Percentiles rank a stretch among this genome's conserved stretches.
Conservation (phyloP, 2,797 vertebrate species). For the Carcharodon carcharias region DNA sequence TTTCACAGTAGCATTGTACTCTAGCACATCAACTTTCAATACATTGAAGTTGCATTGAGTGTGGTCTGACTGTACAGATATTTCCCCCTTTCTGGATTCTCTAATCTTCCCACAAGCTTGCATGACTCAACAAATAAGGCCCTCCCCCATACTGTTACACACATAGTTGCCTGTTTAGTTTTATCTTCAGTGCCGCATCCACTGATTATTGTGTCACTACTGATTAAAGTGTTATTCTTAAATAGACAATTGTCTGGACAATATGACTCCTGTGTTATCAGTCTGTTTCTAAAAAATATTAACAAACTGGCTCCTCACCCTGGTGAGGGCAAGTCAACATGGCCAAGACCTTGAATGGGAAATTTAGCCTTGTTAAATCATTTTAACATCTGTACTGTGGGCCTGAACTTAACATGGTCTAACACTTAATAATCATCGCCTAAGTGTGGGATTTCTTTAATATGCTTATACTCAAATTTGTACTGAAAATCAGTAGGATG, state of each 20-base stretch:
- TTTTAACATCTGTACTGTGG: not conserved
- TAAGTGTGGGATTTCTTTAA: not conserved
- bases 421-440: not conserved
- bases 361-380: not conserved
- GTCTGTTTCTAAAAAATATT: not conserved
- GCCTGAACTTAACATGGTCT: not conserved
- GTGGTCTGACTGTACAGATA: not conserved
- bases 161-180: not conserved
- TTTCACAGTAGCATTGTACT: not conserved
- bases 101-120: not conserved
- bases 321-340: not conserved
- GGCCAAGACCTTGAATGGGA: not conserved
- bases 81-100: not conserved
- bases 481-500: not conserved
- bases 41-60: not conserved
- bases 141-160: not conserved
- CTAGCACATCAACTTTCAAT: not conserved
- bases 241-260: not conserved
- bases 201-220: not conserved
- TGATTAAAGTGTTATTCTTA: not conserved
- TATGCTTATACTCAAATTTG: not conserved
- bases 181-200: not conserved
- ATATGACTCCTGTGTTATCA: not conserved
- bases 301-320: not conserved
- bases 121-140: not conserved